Base-by-base conservation (phyloP, 2,888 invertebrate species). In the Polymixis lichenea region DNA sequence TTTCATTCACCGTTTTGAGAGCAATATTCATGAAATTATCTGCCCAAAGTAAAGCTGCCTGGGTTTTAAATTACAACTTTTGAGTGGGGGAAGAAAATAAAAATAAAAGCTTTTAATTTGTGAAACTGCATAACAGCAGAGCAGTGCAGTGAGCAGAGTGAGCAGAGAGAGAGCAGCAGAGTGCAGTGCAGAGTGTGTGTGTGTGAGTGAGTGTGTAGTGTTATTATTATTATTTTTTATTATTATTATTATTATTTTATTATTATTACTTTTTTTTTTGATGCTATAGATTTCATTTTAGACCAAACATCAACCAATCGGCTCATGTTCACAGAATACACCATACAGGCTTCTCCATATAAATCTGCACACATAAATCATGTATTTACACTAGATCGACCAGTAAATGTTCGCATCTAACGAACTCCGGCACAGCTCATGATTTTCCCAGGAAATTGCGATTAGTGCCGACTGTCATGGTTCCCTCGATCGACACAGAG, bases 391-490 rank as follows among this genome's bases (percentile, higher is more conserved):
- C 9, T 43, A 46, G 32, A 78, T n/a, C 28, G 4, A 25, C 28
- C 51, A 53, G 77, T 78, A 78, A 38, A 69, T 66, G 69, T 73
- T 71, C 60, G 43, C 68, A 46, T 51, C 67, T 55, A 80, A 66
- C 69, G 66, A 81, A 80, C 77, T 53, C 84, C 13, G 25, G 70
- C 51, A 67, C 55, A 68, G 55, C 66, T 72, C 58, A 38, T 32
- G 72, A 85, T 91, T 91, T 92, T 94, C 94, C 94, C 94, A 94
- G 88, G 90, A 93, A 91, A 94, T 94, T 75, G 89, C 90, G 85
- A 92, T 93, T 93, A 83, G 91, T 90, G 87, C 82, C 90, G 88
- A 56, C 8, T 68, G 88, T 72, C 83, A 89, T 87, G 89, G 86
- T 80, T 38, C 32, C 78, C 67, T 69, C 75, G 43, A 51, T n/a